Evolutionary conservation across 2,888 invertebrate species (phyloP).

Genomic region (Automeris io): DNA sequence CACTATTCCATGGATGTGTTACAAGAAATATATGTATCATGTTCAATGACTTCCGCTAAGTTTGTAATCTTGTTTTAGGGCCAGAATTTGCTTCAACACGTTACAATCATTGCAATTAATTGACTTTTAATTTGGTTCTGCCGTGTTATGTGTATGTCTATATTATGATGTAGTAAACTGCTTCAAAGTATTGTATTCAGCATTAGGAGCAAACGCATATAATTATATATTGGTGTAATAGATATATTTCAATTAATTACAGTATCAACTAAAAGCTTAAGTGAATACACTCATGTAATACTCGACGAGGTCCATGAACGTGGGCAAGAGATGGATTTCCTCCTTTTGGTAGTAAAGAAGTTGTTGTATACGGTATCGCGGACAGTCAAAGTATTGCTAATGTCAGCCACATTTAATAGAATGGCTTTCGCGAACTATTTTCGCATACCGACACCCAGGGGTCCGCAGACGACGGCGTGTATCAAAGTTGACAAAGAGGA

Average conservation of each 20-base stretch:
- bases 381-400: conserved; percentile 79
- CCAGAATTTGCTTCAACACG: no score
- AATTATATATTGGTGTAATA: conserved; percentile 1
- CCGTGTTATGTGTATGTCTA: no score
- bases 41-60: no score
- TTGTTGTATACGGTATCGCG: conserved; percentile 78
- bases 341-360: conserved; percentile 88
- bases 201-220: no score
- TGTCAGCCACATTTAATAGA: conserved; percentile 95
- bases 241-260: conserved; percentile 13
- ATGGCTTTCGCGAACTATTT: conserved; percentile 84
- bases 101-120: no score
- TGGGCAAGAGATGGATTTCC: conserved; percentile 94
- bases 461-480: conserved; percentile 44
- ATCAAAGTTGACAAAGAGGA: conserved; percentile 65
- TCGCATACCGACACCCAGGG: conserved; percentile 36
- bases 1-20: no score
- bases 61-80: no score
- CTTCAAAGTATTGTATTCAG: background rate
- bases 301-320: conserved; percentile 97
- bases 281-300: conserved; percentile 90
- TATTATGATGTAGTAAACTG: no score
- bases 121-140: no score
- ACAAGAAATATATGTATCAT: no score
- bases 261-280: conserved; percentile 82